These are phyloP conservation scores for Megaceryle torquata DNA, from an alignment of 2,113 vertebrate species.

Conservation along the genomic window DNA sequence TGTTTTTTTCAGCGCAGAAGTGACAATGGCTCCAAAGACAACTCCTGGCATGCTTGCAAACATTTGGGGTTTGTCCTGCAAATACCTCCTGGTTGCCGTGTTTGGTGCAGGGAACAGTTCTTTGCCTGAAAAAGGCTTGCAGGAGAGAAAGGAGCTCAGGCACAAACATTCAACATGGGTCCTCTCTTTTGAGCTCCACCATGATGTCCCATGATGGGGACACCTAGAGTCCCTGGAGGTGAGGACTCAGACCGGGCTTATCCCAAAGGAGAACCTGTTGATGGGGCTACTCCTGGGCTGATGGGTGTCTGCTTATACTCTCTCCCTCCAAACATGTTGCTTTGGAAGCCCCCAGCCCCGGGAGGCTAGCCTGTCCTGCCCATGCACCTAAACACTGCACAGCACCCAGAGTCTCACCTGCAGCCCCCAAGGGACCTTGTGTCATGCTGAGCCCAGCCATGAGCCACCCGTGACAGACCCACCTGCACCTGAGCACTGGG, in stretches of 20 bases:
- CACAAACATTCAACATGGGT: accelerated
- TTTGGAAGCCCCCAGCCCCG: background rate
- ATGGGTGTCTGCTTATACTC: background rate
- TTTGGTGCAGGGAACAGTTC: background rate
- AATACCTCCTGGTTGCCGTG: background rate
- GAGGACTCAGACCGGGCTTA: accelerated
- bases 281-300: background rate
- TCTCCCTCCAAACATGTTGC: background rate
- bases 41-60: accelerated
- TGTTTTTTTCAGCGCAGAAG: background rate
- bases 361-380: background rate
- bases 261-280: accelerated
- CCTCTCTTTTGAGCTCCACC: background rate
- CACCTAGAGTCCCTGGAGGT: background rate
- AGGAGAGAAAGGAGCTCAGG: background rate
- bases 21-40: background rate
- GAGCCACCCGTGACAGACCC: accelerated
- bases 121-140: background rate
- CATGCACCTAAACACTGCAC: background rate
- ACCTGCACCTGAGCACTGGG: accelerated
- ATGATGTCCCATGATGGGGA: background rate
- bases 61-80: background rate
- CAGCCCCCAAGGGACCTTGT: accelerated
- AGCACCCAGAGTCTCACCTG: background rate
- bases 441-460: accelerated